These are phyloP conservation scores for Phyllotreta striolata DNA, from an alignment of 2,888 invertebrate genomes.

Conservation along the genomic window DNA sequence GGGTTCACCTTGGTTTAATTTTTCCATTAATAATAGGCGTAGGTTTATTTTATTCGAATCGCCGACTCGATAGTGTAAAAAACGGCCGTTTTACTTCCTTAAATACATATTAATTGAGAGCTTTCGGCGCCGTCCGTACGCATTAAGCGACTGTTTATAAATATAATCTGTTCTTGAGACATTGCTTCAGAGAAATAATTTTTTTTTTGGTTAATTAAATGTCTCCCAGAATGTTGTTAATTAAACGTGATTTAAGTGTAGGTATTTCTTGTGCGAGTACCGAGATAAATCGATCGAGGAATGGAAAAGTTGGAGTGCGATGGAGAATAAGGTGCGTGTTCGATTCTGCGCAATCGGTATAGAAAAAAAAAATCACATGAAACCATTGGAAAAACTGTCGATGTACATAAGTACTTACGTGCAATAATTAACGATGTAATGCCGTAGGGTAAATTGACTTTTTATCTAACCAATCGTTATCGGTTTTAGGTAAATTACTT, in stretches of 20 bases:
- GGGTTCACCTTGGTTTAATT: slow-evolving; percentile 38
- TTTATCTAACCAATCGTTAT: slow-evolving; percentile 29
- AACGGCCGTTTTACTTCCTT: slow-evolving; percentile 35
- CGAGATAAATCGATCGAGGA: too few species aligned
- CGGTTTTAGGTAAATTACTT: slow-evolving; percentile 27
- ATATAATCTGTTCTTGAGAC: slow-evolving; percentile 10
- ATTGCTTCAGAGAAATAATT: too few species aligned
- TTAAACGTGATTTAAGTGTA: too few species aligned
- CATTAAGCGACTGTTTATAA: slow-evolving; percentile 30
- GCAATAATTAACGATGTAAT: slow-evolving; percentile 30
- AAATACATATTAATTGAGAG: slow-evolving; percentile 35
- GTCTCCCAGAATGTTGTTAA: too few species aligned
- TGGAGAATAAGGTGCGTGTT: too few species aligned
- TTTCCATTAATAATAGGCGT: slow-evolving; percentile 30
- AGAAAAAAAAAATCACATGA: too few species aligned
- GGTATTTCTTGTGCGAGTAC: too few species aligned
- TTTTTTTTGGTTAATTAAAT: too few species aligned
- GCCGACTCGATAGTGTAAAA: slow-evolving; percentile 22
- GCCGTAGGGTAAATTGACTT: slow-evolving; percentile 26
- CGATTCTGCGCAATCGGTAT: too few species aligned
- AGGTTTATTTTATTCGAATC: slow-evolving; percentile 32
- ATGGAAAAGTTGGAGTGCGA: too few species aligned
- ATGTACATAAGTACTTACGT: neutral
- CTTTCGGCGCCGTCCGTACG: slow-evolving; percentile 23
- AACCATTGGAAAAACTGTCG: too few species aligned